Base-by-base conservation (phyloP, 2,113 vertebrate species). In the Electrona antarctica region DNA sequence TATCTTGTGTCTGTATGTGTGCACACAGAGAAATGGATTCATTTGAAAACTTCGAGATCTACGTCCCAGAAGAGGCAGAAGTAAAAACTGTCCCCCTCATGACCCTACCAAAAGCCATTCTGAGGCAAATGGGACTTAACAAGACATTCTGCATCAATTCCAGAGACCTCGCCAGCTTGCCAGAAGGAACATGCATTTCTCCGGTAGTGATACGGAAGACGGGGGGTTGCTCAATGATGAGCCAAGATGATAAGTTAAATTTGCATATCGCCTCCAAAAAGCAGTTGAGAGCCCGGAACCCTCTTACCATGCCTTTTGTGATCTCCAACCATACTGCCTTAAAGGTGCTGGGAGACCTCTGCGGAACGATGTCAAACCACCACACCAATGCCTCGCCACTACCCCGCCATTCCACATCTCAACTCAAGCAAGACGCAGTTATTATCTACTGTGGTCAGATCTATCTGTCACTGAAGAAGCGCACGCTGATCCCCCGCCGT, bases 61-160 rank as follows among this genome's bases (percentile, higher is more conserved):
- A 75, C 82, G 88, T 89, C 60, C 88, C 88, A 5, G 47, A 6
- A 8, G 76, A 86, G 9, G 82, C 88, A 8, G 82, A 86, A 12
- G 84, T 88, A 55, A 86, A 77, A 33, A 79, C 2, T 55, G 67
- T 89, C 21, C 55, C 68, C 2, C 29, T 87, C 48, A 12, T 6
- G n/a, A 82, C 55, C 7, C 69, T 89, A 64, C 73, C 86, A 0
- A 50, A 12, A 1, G 63, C 73, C 0, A 50, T 88, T 14, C 60
- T 75, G 6, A 69, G 52, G 13, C 64, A 45, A 59, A 83, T 89
- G 55, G 77, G 64, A 33, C 47, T 78, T 51, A 7, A 67, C 3
- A 1, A 4, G 46, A 3, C n/a, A 29, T 47, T 45, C 69, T 7
- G 13, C 0, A 12, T 73, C 3, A 10, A 50, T 15, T 59, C 47